A percentile compares a stretch with the other conserved stretches of the same genome.
phyloP scores from a whole-genome alignment of 2,113 vertebrate species.

The Phylloscopus whistleri region DNA sequence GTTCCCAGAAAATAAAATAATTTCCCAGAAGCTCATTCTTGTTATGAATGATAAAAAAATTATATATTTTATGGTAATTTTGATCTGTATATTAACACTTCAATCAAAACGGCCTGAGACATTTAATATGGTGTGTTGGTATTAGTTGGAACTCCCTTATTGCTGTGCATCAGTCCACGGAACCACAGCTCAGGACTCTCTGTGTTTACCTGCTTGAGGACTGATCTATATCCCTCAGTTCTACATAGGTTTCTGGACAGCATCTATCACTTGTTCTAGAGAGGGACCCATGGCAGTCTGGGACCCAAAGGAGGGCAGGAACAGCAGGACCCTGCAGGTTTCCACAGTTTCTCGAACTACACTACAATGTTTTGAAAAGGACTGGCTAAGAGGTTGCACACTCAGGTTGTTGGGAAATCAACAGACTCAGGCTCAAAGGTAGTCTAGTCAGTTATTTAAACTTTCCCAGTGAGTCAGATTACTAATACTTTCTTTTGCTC shows the following conservation, averaged over 20 bases:
- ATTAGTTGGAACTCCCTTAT: neutral
- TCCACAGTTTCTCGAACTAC: rapidly evolving
- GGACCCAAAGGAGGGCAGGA: neutral
- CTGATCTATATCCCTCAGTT: neutral
- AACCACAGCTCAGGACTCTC: neutral
- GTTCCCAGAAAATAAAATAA: neutral
- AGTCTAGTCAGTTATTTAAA: slow-evolving; percentile 47
- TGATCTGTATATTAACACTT: neutral
- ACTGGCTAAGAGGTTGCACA: neutral
- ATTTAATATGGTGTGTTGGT: neutral
- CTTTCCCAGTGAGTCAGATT: slow-evolving; percentile 48
- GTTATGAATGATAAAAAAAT: neutral
- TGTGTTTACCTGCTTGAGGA: neutral
- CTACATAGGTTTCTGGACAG: neutral
- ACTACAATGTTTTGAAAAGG: neutral
- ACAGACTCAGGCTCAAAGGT: neutral
- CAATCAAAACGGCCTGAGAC: neutral
- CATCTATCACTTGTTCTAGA: neutral
- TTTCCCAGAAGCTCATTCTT: neutral
- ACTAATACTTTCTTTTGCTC: slow-evolving; percentile 51
- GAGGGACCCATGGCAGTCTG: neutral
- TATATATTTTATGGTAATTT: neutral
- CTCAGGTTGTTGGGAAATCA: neutral
- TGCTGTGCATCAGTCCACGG: neutral
- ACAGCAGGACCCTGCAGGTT: neutral